Evolutionary conservation across 2,113 vertebrate genomes (phyloP), one percentile per base, ranked within the genome.

Genomic region (Meriones unguiculatus): DNA sequence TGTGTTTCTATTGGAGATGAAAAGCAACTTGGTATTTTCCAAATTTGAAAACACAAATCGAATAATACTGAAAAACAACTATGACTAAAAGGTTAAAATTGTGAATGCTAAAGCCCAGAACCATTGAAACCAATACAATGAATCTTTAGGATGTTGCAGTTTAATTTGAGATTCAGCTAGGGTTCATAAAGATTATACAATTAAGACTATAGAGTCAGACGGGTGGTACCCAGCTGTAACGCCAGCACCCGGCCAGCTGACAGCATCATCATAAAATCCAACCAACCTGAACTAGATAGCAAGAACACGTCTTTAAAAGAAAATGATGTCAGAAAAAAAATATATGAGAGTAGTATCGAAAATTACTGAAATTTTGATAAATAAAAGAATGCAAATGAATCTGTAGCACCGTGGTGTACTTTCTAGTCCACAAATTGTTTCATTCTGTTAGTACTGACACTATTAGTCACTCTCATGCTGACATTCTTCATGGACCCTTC

Each of bases 281-380:
- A 12, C 22, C 52, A 38, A 46, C 22, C 35, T 72, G 50, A 24
- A n/a, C 50, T 57, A 72, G 22, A 72, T 38, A 57, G 35, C 13
- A 88, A 73, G 67, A 54, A 8, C 32, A 13, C 25, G 20, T 35
- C 41, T 69, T 50, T 13, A 87, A 87, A 57, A 64, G 4, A 57
- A 87, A 41, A 75, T 76, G 92, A 77, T 73, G 70, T 35, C n/a
- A 91, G 7, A 69, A 38, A 93, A 96, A 50, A 22, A 89, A 85
- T 77, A 85, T 41, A 32, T 93, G 15, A 95, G 95, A 96, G 93
- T 90, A 81, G 52, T 67, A 41, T n/a, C 14, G 54, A 94, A 95
- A 92, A 92, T 70, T 88, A 38, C 8, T 92, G 57, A 97, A 93
- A 90, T 85, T 77, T 1, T 94, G 88, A 80, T 95, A 87, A 72